These are phyloP conservation scores for Pemphredon lugubris DNA, from an alignment of 2,888 invertebrate genomes.

Conservation along the genomic window DNA sequence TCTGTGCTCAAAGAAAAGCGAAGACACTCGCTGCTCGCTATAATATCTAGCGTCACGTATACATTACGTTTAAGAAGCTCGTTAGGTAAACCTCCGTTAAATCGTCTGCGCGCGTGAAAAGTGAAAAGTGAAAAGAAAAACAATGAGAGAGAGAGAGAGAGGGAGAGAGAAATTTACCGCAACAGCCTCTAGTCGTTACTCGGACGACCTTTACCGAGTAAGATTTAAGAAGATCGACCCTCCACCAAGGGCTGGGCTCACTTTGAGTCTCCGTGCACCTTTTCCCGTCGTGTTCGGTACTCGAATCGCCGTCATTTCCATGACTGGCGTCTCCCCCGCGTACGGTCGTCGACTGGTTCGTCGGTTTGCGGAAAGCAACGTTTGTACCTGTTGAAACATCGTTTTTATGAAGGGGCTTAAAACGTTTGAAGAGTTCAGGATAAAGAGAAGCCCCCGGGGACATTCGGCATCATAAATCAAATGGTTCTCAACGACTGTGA, in stretches of 20 bases:
- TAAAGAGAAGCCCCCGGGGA: no score
- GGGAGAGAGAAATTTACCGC: constrained; percentile 82
- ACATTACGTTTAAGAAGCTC: no score
- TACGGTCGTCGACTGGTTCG: constrained; percentile 94
- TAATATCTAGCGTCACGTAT: no score
- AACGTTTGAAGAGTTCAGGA: no score
- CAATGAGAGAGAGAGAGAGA: no score
- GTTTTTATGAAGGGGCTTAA: no score
- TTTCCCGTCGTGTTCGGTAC: constrained; percentile 92
- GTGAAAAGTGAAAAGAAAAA: no score
- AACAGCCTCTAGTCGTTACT: constrained; percentile 92
- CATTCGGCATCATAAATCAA: constrained; percentile 3
- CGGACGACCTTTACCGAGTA: constrained; percentile 93
- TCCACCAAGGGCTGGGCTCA: constrained; percentile 97
- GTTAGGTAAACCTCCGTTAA: no score
- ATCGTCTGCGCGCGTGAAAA: no score
- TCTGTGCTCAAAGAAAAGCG: no score
- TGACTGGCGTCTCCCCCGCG: constrained; percentile 91
- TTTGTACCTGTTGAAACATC: constrained; percentile 86
- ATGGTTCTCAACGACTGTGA: constrained; percentile 23
- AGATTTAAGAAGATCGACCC: constrained; percentile 91
- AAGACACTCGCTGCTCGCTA: neutral
- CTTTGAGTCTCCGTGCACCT: constrained; percentile 94
- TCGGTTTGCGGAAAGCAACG: constrained; percentile 92
- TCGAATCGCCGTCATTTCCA: constrained; percentile 93